Evolutionary conservation across 2,113 vertebrate genomes (phyloP).

Genomic region (Macaca fascicularis): DNA sequence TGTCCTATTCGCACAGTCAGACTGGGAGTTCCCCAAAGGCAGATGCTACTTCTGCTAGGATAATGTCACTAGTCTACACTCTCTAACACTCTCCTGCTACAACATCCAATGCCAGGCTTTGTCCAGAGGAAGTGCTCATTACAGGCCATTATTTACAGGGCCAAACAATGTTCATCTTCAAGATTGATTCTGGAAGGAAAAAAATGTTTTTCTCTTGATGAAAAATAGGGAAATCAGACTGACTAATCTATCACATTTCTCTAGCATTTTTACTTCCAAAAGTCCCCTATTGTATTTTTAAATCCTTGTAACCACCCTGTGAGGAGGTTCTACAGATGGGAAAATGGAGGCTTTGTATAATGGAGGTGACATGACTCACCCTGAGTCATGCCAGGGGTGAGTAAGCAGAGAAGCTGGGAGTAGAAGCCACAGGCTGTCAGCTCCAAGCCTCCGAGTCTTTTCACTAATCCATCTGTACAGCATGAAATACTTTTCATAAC

Average conservation of each 20-base stretch:
- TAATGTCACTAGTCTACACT: background rate
- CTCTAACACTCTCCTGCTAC: background rate
- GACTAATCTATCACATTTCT: background rate
- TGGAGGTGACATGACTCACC: conserved; percentile 17
- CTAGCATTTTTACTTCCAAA: background rate
- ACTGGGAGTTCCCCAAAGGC: background rate
- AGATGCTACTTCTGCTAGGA: background rate
- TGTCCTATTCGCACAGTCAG: background rate
- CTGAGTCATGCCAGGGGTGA: conserved; percentile 19
- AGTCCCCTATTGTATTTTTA: conserved; percentile 1
- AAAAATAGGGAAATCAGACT: background rate
- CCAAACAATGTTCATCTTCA: background rate
- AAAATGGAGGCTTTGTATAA: background rate
- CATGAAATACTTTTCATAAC: background rate
- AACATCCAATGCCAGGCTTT: background rate
- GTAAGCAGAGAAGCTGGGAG: background rate
- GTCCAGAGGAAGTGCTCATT: background rate
- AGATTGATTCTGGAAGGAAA: background rate
- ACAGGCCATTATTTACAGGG: background rate
- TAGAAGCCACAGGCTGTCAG: background rate
- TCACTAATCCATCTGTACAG: background rate
- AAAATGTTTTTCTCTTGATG: background rate
- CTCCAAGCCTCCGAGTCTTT: background rate
- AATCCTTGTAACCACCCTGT: background rate
- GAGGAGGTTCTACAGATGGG: background rate